phyloP scores from a whole-genome alignment of 2,797 vertebrate genomes.

The Anguilla pacifica region DNA sequence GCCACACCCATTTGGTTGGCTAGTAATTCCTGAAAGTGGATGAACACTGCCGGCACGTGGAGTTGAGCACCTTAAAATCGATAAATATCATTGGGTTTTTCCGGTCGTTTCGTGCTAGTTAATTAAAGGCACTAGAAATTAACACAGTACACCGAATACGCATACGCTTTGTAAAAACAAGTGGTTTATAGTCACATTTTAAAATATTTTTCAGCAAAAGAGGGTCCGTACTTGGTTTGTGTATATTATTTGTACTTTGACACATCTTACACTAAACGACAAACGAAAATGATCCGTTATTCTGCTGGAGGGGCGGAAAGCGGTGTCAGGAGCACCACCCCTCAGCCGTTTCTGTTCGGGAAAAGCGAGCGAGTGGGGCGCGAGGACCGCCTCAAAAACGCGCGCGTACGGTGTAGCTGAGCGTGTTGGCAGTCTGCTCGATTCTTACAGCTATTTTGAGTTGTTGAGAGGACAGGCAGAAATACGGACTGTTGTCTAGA shows the following conservation, averaged over 20 bases:
- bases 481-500: neutral
- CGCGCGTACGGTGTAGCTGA: neutral
- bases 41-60: neutral
- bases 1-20: slow-evolving; percentile 12
- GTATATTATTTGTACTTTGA: neutral
- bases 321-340: neutral
- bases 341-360: neutral
- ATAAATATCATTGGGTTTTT: neutral
- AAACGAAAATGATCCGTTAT: neutral
- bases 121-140: neutral
- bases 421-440: neutral
- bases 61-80: neutral
- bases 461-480: slow-evolving; percentile 8
- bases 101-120: neutral
- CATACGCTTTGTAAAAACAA: neutral
- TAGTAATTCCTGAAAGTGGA: neutral
- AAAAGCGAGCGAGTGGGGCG: slow-evolving; percentile 3
- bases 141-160: neutral
- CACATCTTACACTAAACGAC: neutral
- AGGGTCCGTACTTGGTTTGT: neutral
- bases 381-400: slow-evolving; percentile 13
- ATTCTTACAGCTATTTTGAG: neutral
- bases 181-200: neutral
- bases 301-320: neutral
- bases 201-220: neutral